Evolutionary conservation across 1,140 invertebrate genomes (phyloP).

Genomic region (Bombus pascuorum): DNA sequence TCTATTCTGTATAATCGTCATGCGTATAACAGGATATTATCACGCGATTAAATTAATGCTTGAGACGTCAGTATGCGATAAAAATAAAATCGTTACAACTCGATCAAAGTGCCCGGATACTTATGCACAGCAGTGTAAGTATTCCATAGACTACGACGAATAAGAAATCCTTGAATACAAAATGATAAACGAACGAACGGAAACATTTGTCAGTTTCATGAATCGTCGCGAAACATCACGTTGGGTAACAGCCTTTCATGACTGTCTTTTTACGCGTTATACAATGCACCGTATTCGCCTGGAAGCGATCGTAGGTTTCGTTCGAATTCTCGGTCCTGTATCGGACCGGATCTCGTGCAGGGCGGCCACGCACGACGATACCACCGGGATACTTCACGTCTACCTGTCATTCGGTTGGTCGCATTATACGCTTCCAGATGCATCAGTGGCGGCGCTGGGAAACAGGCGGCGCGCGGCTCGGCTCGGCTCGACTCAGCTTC

Average conservation of each 20-base stretch:
- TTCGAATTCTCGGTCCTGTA: conserved; percentile 4
- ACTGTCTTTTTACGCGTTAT: not conserved
- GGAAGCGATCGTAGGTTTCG: not conserved
- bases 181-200: no score
- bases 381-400: not conserved
- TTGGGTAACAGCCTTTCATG: not conserved
- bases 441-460: conserved; percentile 32
- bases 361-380: conserved; percentile 30
- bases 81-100: no score
- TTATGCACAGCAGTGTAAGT: no score
- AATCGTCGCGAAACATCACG: not conserved
- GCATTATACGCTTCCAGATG: conserved; percentile 50
- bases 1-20: no score
- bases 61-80: no score
- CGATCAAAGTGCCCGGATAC: no score
- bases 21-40: no score
- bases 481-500: not conserved
- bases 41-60: no score
- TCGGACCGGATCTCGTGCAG: conserved; percentile 7
- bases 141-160: no score
- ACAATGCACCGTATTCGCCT: not conserved
- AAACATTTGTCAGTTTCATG: no score
- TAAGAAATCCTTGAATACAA: no score
- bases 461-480: conserved; percentile 1
- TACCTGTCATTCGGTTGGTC: conserved; percentile 28